A percentile compares a stretch with the other conserved stretches of the same genome.
These are phyloP conservation scores for Ophiodon elongatus DNA, from an alignment of 2,113 vertebrate genomes.

Conservation along the genomic window DNA sequence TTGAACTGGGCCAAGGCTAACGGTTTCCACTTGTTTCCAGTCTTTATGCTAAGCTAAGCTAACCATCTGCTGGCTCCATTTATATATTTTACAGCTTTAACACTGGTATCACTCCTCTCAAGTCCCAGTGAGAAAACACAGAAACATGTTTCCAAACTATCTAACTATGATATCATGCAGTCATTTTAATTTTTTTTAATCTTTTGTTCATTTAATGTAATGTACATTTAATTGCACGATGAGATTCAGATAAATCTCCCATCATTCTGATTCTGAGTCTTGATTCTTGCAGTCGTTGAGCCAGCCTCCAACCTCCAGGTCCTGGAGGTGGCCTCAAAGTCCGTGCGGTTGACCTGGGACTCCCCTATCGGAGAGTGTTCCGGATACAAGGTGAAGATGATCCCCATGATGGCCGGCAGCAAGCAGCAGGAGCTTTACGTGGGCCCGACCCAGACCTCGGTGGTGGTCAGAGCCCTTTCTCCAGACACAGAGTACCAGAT, in stretches of 20 bases:
- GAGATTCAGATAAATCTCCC: neutral
- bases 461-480: conserved; percentile 89
- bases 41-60: no score
- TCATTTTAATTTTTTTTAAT: no score
- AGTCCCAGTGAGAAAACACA: neutral
- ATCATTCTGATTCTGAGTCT: conserved; percentile 5
- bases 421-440: conserved; percentile 89
- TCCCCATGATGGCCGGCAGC: conserved; percentile 89
- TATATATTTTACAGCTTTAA: no score
- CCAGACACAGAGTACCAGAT: conserved; percentile 94
- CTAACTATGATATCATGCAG: no score
- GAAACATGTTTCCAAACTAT: neutral
- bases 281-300: conserved; percentile 87
- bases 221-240: neutral
- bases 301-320: conserved; percentile 90
- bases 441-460: conserved; percentile 84
- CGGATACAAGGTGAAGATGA: conserved; percentile 91
- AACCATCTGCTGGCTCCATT: no score
- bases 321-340: conserved; percentile 91
- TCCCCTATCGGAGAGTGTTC: conserved; percentile 89
- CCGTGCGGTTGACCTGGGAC: conserved; percentile 90
- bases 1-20: no score
- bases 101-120: neutral
- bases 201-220: no score
- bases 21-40: no score